Base-by-base conservation (phyloP, 2,113 vertebrate species). In the Oncorhynchus tshawytscha region DNA sequence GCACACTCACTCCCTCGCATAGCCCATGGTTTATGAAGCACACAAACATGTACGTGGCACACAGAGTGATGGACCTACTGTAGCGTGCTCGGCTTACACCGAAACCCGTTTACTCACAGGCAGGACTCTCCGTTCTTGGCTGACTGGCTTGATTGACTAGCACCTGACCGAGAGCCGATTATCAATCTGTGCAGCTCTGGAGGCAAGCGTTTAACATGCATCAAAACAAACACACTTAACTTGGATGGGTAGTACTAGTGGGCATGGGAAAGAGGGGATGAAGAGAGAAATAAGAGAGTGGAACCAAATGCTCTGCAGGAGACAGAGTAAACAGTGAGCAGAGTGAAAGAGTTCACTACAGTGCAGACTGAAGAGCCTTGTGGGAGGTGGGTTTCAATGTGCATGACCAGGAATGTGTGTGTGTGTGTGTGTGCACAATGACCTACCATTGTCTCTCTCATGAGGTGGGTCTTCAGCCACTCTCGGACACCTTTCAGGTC, bases 401-500 rank as follows among this genome's bases (percentile, higher is more conserved):
- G 39, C 39, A 45, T 45, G 34, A 39, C 34, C 49, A 51, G 49
- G 49, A 51, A 16, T 51, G 49, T 24, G 72, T 60, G 31, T 68
- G 39, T 2, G 34, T 2, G 39, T 2, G 39, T 0, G 39, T 0
- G 39, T 0, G 64, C 1, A 2, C 18, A 9, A 18, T 68, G 73
- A 92, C 96, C 92, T 88, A 99, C 98, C 22, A 81, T 92, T 22
- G 94, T 92, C 83, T 99, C 97, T 20, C 82, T 94, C 85, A 96
- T 96, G 88, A 98, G 91, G 5, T 92, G 94, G 3, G 92, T 79
- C 77, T 96, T 98, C 73, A 99, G 93, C 98, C 98, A 99, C 73
- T 92, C 90, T 80, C 91, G 94, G 84, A 99, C 95, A 13, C 96
- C 95, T 1, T 94, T 92, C 88, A 99, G 89, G 74, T 95, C 94